Conservation (phyloP, 2,113 vertebrate species). For the Sclerurus mexicanus region DNA sequence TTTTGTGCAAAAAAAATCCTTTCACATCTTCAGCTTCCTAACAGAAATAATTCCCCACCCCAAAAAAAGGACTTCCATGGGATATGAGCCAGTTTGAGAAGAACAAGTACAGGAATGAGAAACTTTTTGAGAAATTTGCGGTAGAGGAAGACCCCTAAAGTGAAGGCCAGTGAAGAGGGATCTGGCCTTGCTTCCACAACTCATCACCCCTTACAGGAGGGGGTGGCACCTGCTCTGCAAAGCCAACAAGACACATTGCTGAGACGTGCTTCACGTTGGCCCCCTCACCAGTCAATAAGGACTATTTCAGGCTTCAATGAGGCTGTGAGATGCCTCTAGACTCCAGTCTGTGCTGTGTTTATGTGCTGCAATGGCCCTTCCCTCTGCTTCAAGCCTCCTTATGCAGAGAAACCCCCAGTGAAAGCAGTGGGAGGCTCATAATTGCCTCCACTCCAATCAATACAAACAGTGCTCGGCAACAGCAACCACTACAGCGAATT, state of each 20-base stretch:
- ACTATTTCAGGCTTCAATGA: not conserved
- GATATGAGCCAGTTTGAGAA: not conserved
- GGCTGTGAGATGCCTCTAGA: not conserved
- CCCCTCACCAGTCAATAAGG: not conserved
- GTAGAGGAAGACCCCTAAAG: not conserved
- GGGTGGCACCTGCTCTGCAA: not conserved
- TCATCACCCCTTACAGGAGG: not conserved
- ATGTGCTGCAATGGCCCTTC: not conserved
- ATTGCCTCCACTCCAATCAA: constrained; percentile 43
- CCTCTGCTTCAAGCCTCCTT: constrained; percentile 55
- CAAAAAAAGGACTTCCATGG: not conserved
- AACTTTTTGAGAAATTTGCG: not conserved
- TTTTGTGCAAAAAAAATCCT: not conserved
- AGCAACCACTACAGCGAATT: not conserved
- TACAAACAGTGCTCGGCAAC: not conserved
- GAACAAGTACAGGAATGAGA: not conserved
- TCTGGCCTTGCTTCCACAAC: rapidly evolving
- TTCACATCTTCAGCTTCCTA: not conserved
- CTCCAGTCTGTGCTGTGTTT: not conserved
- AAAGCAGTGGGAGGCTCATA: constrained; percentile 49
- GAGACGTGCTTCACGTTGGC: not conserved
- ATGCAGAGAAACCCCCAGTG: not conserved
- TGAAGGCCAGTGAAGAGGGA: not conserved
- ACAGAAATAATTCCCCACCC: not conserved
- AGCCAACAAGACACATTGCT: rapidly evolving